Percentiles rank a stretch among this genome's conserved stretches.
phyloP scores from a whole-genome alignment of 2,113 vertebrate genomes.

The Choloepus hoffmanni region DNA sequence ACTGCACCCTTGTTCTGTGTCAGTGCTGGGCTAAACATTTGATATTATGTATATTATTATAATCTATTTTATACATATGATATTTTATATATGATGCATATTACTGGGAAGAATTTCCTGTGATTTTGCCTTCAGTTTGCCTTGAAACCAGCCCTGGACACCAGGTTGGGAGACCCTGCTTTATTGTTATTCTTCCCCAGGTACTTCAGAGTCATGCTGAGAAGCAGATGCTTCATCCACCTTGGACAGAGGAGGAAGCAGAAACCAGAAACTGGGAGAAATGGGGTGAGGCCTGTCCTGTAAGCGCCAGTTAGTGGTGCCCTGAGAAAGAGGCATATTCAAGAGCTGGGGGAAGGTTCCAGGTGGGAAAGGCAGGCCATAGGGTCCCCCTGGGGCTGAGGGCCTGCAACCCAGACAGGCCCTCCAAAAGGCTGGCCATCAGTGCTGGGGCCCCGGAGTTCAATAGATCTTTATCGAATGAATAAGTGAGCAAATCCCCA shows the following conservation, averaged over 20 bases:
- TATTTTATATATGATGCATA: background rate
- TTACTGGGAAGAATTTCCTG: background rate
- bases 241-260: background rate
- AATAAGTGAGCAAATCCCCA: background rate
- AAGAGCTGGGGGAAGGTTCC: background rate
- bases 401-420: background rate
- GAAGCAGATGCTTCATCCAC: background rate
- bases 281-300: background rate
- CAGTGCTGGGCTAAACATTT: background rate
- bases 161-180: background rate
- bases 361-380: background rate
- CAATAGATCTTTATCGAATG: conserved; percentile 40
- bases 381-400: background rate
- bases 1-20: background rate
- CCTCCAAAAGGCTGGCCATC: background rate
- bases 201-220: background rate
- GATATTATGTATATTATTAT: background rate
- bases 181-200: background rate
- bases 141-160: background rate
- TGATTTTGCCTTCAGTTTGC: conserved; percentile 9
- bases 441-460: background rate
- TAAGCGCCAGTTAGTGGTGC: background rate
- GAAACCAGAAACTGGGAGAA: background rate
- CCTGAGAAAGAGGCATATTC: background rate
- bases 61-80: background rate